Percentiles rank a stretch among this genome's conserved stretches.
phyloP scores from a whole-genome alignment of 2,113 vertebrate genomes.

The Oryzias woworae region DNA sequence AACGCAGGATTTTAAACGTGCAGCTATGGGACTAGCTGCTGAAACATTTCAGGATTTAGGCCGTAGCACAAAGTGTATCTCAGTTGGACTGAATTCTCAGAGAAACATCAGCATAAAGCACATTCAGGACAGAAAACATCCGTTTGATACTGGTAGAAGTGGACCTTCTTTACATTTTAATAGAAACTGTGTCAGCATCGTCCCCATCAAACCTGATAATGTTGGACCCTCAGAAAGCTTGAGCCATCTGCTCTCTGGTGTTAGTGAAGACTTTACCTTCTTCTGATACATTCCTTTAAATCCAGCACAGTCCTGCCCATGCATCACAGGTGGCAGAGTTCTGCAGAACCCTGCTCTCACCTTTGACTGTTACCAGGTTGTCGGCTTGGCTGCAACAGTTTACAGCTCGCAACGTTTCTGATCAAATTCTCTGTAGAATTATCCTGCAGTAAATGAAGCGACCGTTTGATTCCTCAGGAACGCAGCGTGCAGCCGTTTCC shows the following conservation, averaged over 20 bases:
- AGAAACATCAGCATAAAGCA: slow-evolving; percentile 30
- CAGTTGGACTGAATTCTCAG: slow-evolving; percentile 28
- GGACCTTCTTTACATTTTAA: slow-evolving; percentile 40
- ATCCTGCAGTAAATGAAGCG: slow-evolving; percentile 40
- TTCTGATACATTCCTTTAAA: slow-evolving; percentile 37
- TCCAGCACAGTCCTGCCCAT: slow-evolving; percentile 41
- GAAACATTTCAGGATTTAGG: slow-evolving; percentile 66
- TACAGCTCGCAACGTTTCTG: slow-evolving; percentile 11
- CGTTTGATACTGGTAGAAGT: slow-evolving; percentile 47
- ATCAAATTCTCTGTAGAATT: slow-evolving; percentile 17
- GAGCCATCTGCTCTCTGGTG: slow-evolving; percentile 44
- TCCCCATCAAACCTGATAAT: slow-evolving; percentile 36
- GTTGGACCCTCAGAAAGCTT: slow-evolving; percentile 27
- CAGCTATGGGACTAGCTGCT: slow-evolving; percentile 34
- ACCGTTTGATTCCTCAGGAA: slow-evolving; percentile 61
- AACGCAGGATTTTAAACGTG: slow-evolving; percentile 32
- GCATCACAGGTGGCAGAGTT: slow-evolving; percentile 39
- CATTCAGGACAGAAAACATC: slow-evolving; percentile 65
- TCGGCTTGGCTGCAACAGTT: slow-evolving; percentile 1
- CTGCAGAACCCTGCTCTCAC: slow-evolving; percentile 23
- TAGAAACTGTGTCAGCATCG: slow-evolving; percentile 36
- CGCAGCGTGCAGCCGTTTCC: slow-evolving; percentile 35
- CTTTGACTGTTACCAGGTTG: slow-evolving; percentile 59
- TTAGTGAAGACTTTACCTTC: slow-evolving; percentile 28
- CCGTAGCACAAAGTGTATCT: slow-evolving; percentile 53